Conservation (phyloP, 2,113 vertebrate genomes). For the Tachysurus fulvidraco region DNA sequence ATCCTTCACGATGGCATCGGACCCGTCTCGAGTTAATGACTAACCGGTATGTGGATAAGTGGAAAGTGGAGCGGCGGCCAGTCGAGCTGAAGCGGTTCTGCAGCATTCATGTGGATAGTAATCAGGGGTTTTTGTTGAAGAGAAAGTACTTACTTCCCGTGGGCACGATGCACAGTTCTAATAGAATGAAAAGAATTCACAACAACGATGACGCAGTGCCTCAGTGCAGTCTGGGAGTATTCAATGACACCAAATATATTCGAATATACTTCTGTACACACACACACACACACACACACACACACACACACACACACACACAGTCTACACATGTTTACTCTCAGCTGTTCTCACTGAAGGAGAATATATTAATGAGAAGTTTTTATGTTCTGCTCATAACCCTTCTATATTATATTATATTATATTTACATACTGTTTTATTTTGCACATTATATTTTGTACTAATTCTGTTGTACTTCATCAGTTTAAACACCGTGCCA, state of each 20-base stretch:
- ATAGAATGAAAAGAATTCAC: background rate
- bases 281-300: background rate
- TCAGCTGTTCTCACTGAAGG: background rate
- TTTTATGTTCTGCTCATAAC: background rate
- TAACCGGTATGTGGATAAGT: background rate
- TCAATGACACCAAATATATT: background rate
- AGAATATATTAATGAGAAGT: background rate
- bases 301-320: background rate
- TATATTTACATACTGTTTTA: background rate
- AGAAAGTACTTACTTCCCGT: background rate
- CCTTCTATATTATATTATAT: background rate
- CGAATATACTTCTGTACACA: background rate
- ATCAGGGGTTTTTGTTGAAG: background rate
- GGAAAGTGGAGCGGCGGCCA: background rate
- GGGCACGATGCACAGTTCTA: background rate
- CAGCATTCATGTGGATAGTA: background rate
- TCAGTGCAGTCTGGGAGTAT: background rate
- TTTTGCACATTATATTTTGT: background rate
- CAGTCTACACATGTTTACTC: too few species aligned
- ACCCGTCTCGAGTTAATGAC: background rate
- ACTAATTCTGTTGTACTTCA: too few species aligned
- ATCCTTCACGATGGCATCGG: background rate
- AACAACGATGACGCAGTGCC: background rate
- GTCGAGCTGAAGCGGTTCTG: constrained; percentile 2
- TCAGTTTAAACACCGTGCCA: background rate